A percentile compares a stretch with the other conserved stretches of the same genome.
Conservation (phyloP, 1,140 invertebrate genomes). For the Camponotus vicinus region DNA sequence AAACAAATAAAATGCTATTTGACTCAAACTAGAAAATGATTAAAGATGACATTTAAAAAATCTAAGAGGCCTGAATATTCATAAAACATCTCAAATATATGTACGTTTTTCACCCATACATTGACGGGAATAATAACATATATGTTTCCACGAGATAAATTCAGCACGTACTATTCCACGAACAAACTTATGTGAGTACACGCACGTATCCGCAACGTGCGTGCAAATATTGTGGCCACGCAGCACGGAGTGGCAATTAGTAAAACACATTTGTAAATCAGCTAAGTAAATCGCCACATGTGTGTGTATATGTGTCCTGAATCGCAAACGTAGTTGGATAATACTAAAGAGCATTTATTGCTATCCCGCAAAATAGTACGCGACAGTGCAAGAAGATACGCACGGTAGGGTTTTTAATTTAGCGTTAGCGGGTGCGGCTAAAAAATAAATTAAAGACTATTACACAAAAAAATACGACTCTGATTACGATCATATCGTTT, state of each 20-base stretch:
- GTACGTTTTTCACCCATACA: neutral
- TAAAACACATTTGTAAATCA: constrained; percentile 57
- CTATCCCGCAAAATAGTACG: neutral
- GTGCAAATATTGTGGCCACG: constrained; percentile 58
- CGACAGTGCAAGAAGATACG: constrained; percentile 31
- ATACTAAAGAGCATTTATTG: constrained; percentile 35
- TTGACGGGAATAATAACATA: neutral
- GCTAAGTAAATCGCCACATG: constrained; percentile 47
- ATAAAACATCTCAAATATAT: neutral
- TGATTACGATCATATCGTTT: neutral
- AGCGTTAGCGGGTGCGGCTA: neutral
- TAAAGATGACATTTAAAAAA: neutral
- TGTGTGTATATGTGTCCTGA: constrained; percentile 17
- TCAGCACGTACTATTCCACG: constrained; percentile 17
- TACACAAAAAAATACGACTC: neutral
- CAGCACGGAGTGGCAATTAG: constrained; percentile 48
- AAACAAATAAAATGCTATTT: neutral
- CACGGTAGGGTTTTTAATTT: constrained; percentile 32
- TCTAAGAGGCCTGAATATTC: neutral
- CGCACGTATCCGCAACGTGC: constrained; percentile 40
- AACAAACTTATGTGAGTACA: constrained; percentile 25
- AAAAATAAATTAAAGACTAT: neutral
- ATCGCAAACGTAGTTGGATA: constrained; percentile 32
- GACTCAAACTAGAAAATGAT: neutral
- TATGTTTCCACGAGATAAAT: constrained; percentile 18